Conservation (phyloP, 2,113 vertebrate genomes). For the Empidonax traillii region DNA sequence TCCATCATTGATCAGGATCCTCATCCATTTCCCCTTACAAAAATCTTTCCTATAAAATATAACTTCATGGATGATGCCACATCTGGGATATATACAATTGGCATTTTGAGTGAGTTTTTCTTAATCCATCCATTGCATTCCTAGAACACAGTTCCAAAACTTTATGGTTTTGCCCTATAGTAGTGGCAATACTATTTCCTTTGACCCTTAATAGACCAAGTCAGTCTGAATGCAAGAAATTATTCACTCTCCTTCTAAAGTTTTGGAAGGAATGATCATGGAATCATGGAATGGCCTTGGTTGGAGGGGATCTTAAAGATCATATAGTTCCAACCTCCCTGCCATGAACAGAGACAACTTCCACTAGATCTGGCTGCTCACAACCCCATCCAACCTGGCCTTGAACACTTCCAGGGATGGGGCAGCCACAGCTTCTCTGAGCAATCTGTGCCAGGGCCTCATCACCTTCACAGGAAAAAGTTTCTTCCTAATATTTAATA, state of each 20-base stretch:
- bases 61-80: background rate
- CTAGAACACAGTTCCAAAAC: background rate
- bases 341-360: background rate
- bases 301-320: background rate
- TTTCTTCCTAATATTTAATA: background rate
- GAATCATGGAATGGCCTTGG: background rate
- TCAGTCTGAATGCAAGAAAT: background rate
- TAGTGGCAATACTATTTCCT: background rate
- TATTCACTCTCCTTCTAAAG: background rate
- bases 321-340: background rate
- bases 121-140: background rate
- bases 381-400: rapidly evolving
- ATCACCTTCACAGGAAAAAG: rapidly evolving
- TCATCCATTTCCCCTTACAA: background rate
- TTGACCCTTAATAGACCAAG: background rate
- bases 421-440: background rate
- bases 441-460: rapidly evolving
- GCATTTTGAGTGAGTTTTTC: background rate
- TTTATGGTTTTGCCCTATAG: background rate
- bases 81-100: background rate
- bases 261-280: background rate
- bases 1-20: background rate
- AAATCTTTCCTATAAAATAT: background rate
- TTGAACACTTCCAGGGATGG: background rate
- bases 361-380: too few relatives aligned